Conservation (phyloP, 2,888 invertebrate genomes). For the Acanthacorydalis orientalis region DNA sequence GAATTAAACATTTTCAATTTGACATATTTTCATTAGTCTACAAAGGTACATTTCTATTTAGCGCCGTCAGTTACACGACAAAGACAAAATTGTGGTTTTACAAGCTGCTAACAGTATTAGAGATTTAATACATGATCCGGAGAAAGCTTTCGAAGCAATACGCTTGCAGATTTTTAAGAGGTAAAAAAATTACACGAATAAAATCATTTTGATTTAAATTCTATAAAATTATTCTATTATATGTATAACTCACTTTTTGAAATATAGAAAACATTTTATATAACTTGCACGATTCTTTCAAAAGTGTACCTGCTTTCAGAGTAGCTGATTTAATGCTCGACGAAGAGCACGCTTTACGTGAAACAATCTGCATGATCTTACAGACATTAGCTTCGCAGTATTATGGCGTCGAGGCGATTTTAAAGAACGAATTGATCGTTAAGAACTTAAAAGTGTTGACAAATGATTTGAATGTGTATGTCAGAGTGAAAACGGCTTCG, state of each 20-base stretch:
- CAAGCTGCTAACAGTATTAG: constrained; percentile 26
- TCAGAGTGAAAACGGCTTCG: constrained; percentile 23
- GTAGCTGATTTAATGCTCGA: constrained; percentile 20
- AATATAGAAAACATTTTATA: not conserved
- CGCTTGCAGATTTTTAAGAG: constrained; percentile 23
- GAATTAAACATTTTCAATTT: too few species aligned
- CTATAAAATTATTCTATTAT: not conserved
- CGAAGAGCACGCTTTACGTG: constrained; percentile 21
- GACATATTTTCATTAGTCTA: too few species aligned
- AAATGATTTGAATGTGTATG: constrained; percentile 19
- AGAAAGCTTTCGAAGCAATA: constrained; percentile 26
- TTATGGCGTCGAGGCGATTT: constrained; percentile 24
- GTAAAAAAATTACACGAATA: constrained; percentile 12
- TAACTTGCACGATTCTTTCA: too few species aligned
- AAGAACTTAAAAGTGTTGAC: constrained; percentile 19
- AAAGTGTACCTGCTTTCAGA: too few species aligned
- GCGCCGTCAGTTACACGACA: constrained; percentile 21
- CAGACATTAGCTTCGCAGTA: constrained; percentile 22
- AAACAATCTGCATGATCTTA: constrained; percentile 23
- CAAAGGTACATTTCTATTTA: too few species aligned
- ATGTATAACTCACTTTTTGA: not conserved
- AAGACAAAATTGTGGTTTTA: constrained; percentile 19
- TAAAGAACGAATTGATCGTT: constrained; percentile 19
- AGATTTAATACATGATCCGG: constrained; percentile 28
- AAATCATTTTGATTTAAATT: not conserved